phyloP scores from a whole-genome alignment of 2,113 vertebrate species.

The Prochilodus magdalenae region DNA sequence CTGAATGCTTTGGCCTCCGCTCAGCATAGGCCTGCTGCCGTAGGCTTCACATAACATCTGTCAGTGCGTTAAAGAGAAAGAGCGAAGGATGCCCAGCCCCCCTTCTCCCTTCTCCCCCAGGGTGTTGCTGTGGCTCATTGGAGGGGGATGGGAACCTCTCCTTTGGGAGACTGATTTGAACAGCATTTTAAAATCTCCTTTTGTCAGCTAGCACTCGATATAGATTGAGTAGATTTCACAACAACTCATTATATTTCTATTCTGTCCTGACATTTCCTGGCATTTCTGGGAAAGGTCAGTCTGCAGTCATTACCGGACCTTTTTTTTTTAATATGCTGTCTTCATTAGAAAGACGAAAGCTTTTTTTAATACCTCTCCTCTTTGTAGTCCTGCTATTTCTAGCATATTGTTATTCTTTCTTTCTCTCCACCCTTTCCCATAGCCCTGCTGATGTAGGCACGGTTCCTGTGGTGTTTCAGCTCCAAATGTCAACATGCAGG shows the following conservation, averaged over 20 bases:
- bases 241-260: constrained; percentile 1
- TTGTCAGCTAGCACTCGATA: constrained; percentile 13
- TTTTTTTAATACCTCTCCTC: constrained; percentile 19
- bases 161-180: constrained; percentile 21
- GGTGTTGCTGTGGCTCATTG: constrained; percentile 18
- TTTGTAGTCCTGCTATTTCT: not conserved
- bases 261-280: constrained; percentile 4
- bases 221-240: not conserved
- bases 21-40: constrained; percentile 55
- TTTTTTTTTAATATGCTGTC: not conserved
- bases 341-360: constrained; percentile 1
- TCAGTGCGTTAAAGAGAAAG: constrained; percentile 48
- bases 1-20: constrained; percentile 20
- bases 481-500: constrained; percentile 24
- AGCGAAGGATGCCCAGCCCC: constrained; percentile 28
- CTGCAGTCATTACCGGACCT: not conserved
- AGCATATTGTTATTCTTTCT: not conserved
- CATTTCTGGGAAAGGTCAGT: constrained; percentile 13
- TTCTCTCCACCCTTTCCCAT: not conserved
- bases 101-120: constrained; percentile 9
- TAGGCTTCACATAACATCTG: constrained; percentile 72
- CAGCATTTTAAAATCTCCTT: constrained; percentile 17
- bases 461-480: not conserved
- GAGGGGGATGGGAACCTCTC: constrained; percentile 30
- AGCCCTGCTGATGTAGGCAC: constrained; percentile 23